phyloP scores from a whole-genome alignment of 2,888 invertebrate genomes.

The Lypha dubia region DNA sequence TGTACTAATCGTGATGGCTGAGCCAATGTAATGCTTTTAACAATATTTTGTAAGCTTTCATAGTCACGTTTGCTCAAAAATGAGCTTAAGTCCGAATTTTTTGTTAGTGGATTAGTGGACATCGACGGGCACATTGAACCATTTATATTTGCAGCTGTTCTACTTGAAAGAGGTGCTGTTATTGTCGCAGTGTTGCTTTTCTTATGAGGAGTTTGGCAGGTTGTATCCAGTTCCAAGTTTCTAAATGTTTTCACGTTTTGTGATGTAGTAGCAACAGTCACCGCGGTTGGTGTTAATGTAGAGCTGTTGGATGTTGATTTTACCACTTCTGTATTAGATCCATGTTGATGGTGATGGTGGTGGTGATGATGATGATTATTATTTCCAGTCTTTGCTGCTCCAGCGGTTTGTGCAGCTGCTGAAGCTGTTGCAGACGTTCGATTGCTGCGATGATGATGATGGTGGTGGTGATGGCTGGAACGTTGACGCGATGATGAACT shows the following conservation, averaged over 20 bases:
- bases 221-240: slow-evolving; percentile 63
- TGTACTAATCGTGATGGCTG: slow-evolving; percentile 73
- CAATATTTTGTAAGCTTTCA: slow-evolving; percentile 80
- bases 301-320: slow-evolving; percentile 44
- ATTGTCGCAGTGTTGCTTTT: slow-evolving; percentile 53
- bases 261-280: slow-evolving; percentile 35
- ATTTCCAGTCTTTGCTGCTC: slow-evolving; percentile 69
- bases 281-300: slow-evolving; percentile 48
- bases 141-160: slow-evolving; percentile 42
- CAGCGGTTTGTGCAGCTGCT: slow-evolving; percentile 57
- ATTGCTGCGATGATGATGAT: slow-evolving; percentile 70
- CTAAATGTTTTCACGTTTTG: slow-evolving; percentile 58
- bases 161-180: slow-evolving; percentile 39
- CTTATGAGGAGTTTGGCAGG: slow-evolving; percentile 53
- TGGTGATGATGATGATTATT: slow-evolving; percentile 78
- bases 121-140: slow-evolving; percentile 54
- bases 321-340: slow-evolving; percentile 27
- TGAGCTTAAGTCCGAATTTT: slow-evolving; percentile 78
- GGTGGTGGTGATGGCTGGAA: slow-evolving; percentile 74
- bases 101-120: slow-evolving; percentile 66
- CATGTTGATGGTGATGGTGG: slow-evolving; percentile 74
- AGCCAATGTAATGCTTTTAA: slow-evolving; percentile 79
- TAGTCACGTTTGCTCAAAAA: slow-evolving; percentile 80
- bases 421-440: slow-evolving; percentile 73
- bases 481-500: slow-evolving; percentile 73